Evolutionary conservation across 2,113 vertebrate species (phyloP), one percentile per base, ranked within the genome.

Genomic region (Chaetorhynchus papuensis): DNA sequence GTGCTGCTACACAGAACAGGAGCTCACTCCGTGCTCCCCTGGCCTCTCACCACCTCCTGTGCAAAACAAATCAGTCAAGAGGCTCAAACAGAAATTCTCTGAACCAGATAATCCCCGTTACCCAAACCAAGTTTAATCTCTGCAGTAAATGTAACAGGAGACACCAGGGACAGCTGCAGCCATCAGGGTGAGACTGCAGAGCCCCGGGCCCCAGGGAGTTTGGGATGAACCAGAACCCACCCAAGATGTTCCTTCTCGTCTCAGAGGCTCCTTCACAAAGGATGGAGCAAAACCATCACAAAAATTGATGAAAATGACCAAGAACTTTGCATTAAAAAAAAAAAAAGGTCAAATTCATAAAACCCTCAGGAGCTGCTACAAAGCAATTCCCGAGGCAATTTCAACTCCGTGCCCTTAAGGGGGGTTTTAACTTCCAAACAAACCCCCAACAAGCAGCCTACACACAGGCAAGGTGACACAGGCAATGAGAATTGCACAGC

Each of bases 51-150:
- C 1, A 0, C 9, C 63, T 66, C 12, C 50, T 5, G 4, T 4
- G 27, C 3, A 2, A 57, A 33, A 64, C 23, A 59, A 37, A 15
- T 11, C 37, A 33, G 13, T 2, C 41, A 23, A 12, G 27, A 13
- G 31, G 4, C 3, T 44, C 64, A 23, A 33, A 35, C 26, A 42
- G 19, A 14, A 56, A 26, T 15, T 20, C 13, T 20, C 3, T 39
- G 4, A 42, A 6, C 4, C 41, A 76, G 35, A 33, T 4, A 45
- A 31, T 7, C 13, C 47, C 61, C 41, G 22, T 4, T 2, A 33
- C 6, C 54, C 52, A 64, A 68, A 22, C 2, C 2, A 1, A 37
- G 9, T 8, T 27, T 3, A 39, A 1, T 2, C 39, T 19, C 3
- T 22, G 21, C 65, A 49, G 18, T 20, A 9, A 74, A 31, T 1